Conservation (phyloP, 2,888 invertebrate genomes). For the Brachyptera putata region DNA sequence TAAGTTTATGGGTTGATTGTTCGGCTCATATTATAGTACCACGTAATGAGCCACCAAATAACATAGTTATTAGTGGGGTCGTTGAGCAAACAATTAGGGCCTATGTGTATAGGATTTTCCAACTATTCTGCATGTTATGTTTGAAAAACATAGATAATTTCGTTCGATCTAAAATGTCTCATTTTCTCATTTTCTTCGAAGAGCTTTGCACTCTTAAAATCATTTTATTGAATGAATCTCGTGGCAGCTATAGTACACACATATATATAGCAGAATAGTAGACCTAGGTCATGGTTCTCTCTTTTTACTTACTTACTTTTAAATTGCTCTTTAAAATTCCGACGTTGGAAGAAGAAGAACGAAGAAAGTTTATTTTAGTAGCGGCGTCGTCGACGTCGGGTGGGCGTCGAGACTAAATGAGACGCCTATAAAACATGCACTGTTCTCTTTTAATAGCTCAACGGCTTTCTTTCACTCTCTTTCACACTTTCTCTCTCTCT, state of each 20-base stretch:
- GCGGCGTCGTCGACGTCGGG: conserved; percentile 19
- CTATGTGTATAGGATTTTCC: too few relatives aligned
- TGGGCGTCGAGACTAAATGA: conserved; percentile 26
- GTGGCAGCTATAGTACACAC: not conserved
- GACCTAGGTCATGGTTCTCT: conserved; percentile 19
- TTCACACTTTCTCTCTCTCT: conserved; percentile 3
- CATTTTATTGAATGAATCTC: conserved; percentile 13
- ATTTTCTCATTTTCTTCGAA: too few relatives aligned
- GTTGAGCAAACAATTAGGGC: too few relatives aligned
- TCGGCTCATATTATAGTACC: too few relatives aligned
- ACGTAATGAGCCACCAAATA: too few relatives aligned
- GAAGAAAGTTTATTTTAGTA: conserved; percentile 33
- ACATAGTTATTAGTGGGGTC: too few relatives aligned
- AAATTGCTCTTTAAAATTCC: conserved; percentile 34
- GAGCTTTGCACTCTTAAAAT: too few relatives aligned
- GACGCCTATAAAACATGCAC: conserved; percentile 29
- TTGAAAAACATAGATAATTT: too few relatives aligned
- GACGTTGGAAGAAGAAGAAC: conserved; percentile 27
- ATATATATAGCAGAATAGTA: conserved; percentile 22
- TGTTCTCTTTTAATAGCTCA: conserved; percentile 23
- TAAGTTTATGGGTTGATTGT: too few relatives aligned
- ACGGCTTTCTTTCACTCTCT: conserved; percentile 17
- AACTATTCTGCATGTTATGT: too few relatives aligned
- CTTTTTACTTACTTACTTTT: conserved; percentile 26
- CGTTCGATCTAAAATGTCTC: too few relatives aligned